Base-by-base conservation (phyloP, 2,888 invertebrate genomes). In the Alsophila aescularia region DNA sequence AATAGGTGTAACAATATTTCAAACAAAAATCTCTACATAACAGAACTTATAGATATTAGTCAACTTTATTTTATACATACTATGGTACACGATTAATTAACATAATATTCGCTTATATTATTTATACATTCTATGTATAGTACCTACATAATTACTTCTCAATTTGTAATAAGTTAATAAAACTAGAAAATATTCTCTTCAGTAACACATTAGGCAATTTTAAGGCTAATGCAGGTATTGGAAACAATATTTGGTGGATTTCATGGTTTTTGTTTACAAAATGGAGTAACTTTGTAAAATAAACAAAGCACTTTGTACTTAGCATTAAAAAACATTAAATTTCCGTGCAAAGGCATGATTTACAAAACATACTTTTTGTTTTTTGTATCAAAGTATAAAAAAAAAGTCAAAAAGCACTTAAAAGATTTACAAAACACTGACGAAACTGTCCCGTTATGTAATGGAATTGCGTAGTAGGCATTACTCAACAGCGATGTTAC, bases 21-120 rank as follows among this genome's bases (percentile, higher is more conserved):
- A 91, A 91, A 91, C 89, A 90, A 91, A 90, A 90, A 89, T 86
- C 87, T 90, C 90, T 90, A 90, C 90, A 91, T 90, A 91, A 91
- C 90, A 91, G 85, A 90, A 91, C 91, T 91, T 91, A 91, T 81
- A 84, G 78, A 86, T 87, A 90, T 90, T 90, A 91, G 89, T 91
- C 90, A 91, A 90, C 90, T 90, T 90, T 88, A 87, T 87, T 87
- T 89, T 90, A 89, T 90, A 91, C 89, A 90, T 82, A 84, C 83
- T 89, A 89, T 89, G 79, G 81, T 90, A 90, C 90, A 90, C 81
- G 84, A 90, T 89, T 84, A 86, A 85, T 87, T 88, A 90, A 90
- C 90, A 87, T 87, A 83, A 85, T 86, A 85, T 87, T 88, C 77
- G 82, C 85, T 84, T 90, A 79, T 77, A 79, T 84, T 75, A 76